Conservation (phyloP, 2,797 vertebrate genomes). For the Silurus lanzhouensis region DNA sequence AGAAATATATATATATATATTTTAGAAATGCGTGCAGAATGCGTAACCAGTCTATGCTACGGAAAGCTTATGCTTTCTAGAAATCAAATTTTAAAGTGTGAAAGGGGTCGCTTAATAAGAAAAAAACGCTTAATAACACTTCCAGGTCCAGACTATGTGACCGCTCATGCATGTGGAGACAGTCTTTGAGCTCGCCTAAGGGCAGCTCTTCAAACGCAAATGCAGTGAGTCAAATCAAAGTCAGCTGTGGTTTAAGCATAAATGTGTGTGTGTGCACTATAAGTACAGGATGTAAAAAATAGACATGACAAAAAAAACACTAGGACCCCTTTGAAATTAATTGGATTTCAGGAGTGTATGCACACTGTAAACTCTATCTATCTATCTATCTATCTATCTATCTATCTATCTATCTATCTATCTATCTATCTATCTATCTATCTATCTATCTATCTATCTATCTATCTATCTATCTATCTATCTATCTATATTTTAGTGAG, state of each 20-base stretch:
- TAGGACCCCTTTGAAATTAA: neutral
- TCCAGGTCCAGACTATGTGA: conserved; percentile 12
- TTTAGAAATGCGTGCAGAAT: neutral
- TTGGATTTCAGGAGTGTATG: neutral
- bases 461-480: too few species aligned
- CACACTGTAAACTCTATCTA: neutral
- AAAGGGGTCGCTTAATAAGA: neutral
- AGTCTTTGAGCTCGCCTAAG: conserved; percentile 28
- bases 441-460: too few species aligned
- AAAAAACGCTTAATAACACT: conserved; percentile 9
- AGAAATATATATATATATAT: neutral
- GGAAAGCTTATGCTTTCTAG: neutral
- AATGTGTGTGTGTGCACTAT: conserved; percentile 15
- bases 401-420: too few species aligned
- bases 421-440: too few species aligned
- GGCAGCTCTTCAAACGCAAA: conserved; percentile 39
- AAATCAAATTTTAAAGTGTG: conserved; percentile 3
- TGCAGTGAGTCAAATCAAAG: conserved; percentile 25
- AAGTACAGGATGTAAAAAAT: conserved; percentile 8
- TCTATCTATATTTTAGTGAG: too few species aligned
- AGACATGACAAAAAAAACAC: neutral
- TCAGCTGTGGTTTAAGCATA: conserved; percentile 21
- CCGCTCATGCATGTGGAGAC: conserved; percentile 22
- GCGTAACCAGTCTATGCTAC: neutral
- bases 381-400: too few species aligned